Percentiles rank a stretch among this genome's conserved stretches.
These are phyloP conservation scores for Anastatus disparis DNA, from an alignment of 1,140 invertebrate species.

Conservation along the genomic window DNA sequence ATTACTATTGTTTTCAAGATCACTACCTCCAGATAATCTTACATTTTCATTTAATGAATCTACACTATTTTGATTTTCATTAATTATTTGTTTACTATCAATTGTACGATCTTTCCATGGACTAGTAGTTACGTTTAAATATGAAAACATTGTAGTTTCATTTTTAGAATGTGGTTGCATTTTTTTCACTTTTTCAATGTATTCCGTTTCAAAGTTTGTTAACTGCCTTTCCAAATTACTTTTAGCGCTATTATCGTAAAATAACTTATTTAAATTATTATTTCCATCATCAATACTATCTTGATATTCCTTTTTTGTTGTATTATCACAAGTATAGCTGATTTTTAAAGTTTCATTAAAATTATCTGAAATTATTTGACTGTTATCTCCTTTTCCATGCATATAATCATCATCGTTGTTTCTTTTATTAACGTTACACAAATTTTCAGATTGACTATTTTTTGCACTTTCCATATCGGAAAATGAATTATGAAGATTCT, in stretches of 20 bases:
- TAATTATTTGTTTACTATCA: background rate
- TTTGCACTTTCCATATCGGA: background rate
- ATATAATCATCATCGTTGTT: background rate
- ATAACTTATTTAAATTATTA: background rate
- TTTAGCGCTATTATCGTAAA: background rate
- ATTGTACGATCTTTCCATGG: background rate
- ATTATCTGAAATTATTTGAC: background rate
- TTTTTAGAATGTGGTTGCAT: background rate
- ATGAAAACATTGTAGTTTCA: background rate
- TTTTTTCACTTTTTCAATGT: background rate
- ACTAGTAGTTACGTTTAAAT: background rate
- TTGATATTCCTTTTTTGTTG: background rate
- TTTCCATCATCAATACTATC: background rate
- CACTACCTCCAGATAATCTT: background rate
- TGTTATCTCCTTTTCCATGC: constrained; percentile 7
- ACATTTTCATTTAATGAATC: background rate
- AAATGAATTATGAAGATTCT: constrained; percentile 8
- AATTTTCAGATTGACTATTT: background rate
- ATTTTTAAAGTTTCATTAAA: background rate
- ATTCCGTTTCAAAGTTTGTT: background rate
- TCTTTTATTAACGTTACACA: background rate
- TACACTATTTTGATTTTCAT: background rate
- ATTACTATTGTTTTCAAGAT: background rate
- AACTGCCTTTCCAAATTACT: background rate
- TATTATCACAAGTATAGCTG: background rate